Base-by-base conservation (phyloP, 2,113 vertebrate genomes). In the Micronycteris hirsuta region DNA sequence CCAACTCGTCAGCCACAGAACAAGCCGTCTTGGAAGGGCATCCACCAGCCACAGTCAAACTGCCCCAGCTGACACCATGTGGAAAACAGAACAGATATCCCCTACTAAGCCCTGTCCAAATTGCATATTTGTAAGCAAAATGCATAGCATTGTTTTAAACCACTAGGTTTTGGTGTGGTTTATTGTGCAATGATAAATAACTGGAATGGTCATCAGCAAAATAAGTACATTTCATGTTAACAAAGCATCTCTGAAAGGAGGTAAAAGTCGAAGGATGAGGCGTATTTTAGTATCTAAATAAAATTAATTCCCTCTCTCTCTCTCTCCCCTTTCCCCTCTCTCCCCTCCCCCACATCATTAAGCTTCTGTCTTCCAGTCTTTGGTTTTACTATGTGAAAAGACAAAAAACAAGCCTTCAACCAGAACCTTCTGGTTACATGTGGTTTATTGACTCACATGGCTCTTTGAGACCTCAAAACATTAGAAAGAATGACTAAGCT, bases 401-500 rank as follows among this genome's bases (percentile, higher is more conserved):
- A 58, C 67, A 36, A 36, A 19, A 45, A 45, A 14, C 9, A 45
- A 96, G 13, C 68, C 76, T 92, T 89, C 70, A 93, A 65, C 45
- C 49, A 94, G 74, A 95, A 95, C 90, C 33, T 84, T 86, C 80
- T 90, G 80, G 63, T 87, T 93, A 31, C 85, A 71, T 96, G 96
- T 81, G 87, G 65, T 89, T 76, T 54, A 12, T 93, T 97, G 95
- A 92, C 86, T 96, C 96, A 96, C 31, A 33, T 47, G 61, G 84
- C n/a, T 95, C 31, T 86, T 56, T 74, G 82, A 95, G 68, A 73
- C 87, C 84, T 90, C 96, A 91, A 77, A 93, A 65, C 63, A 87
- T 81, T 56, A 97, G 95, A 87, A 96, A 95, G 56, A 93, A 85
- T 97, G 95, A 97, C 89, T 92, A 93, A 97, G 70, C 77, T 36